phyloP scores from a whole-genome alignment of 1,140 invertebrate genomes.

The Latrodectus geometricus region DNA sequence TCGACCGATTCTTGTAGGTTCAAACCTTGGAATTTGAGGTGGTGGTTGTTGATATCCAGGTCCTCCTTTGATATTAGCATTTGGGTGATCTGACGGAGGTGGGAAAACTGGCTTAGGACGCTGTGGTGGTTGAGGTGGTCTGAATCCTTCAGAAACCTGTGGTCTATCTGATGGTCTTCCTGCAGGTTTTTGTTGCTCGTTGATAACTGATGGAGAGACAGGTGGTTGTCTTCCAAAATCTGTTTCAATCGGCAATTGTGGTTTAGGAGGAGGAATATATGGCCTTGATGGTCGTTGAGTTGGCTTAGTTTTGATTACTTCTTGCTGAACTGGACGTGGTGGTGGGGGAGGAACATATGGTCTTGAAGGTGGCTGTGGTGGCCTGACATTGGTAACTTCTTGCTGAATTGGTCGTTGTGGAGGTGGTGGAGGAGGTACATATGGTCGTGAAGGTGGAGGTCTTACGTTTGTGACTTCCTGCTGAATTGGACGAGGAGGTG shows the following conservation, averaged over 20 bases:
- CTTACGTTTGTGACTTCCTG: neutral
- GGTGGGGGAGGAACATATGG: constrained; percentile 9
- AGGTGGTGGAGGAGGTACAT: constrained; percentile 21
- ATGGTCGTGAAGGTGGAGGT: neutral
- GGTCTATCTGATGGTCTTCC: constrained; percentile 20
- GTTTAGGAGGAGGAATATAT: constrained; percentile 5
- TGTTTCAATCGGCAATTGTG: constrained; percentile 29
- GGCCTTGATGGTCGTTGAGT: constrained; percentile 16
- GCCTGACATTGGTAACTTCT: neutral
- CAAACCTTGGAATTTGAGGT: constrained; percentile 52
- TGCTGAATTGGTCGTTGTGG: constrained; percentile 7
- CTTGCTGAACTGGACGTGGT: neutral
- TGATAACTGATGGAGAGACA: constrained; percentile 38
- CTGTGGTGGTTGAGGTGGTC: constrained; percentile 18
- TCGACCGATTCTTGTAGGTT: constrained; percentile 44
- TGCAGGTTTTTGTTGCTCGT: constrained; percentile 46
- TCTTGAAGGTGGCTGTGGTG: neutral
- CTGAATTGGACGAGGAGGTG: neutral
- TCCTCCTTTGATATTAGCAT: constrained; percentile 56
- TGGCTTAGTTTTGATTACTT: neutral
- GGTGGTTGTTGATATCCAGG: constrained; percentile 51
- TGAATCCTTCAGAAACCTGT: constrained; percentile 16
- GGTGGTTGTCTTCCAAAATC: constrained; percentile 46
- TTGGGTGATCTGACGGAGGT: constrained; percentile 54
- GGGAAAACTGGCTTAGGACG: constrained; percentile 52